Percentiles rank a stretch among this genome's conserved stretches.
Conservation (phyloP, 2,113 vertebrate species). For the Strix uralensis region DNA sequence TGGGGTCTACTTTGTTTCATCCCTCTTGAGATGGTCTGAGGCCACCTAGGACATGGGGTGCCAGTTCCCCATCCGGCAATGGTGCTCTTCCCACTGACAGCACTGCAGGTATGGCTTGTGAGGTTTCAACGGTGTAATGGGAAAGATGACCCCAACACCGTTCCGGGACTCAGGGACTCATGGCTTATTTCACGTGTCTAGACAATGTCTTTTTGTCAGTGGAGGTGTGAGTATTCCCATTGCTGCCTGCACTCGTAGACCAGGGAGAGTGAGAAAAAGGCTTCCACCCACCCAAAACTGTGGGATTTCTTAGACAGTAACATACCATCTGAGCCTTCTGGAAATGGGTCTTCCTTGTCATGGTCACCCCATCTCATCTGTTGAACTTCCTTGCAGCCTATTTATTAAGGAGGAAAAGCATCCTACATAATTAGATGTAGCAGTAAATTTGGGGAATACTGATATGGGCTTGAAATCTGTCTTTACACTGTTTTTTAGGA, state of each 20-base stretch:
- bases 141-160: neutral
- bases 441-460: neutral
- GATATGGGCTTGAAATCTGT: neutral
- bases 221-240: neutral
- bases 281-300: neutral
- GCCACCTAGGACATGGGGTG: neutral
- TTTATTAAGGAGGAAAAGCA: neutral
- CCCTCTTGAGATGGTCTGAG: neutral
- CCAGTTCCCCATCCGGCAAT: neutral
- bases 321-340: neutral
- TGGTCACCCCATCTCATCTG: neutral
- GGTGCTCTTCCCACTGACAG: neutral
- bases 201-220: neutral
- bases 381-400: neutral
- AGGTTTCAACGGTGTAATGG: neutral
- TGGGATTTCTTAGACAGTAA: neutral
- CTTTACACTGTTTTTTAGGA: constrained; percentile 40
- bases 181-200: neutral
- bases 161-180: neutral
- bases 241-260: neutral
- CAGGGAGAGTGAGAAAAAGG: neutral
- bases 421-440: neutral
- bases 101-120: neutral
- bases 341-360: neutral
- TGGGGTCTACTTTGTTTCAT: neutral